Percentiles rank a stretch among this genome's conserved stretches.
These are phyloP conservation scores for Rutpela maculata DNA, from an alignment of 2,888 invertebrate genomes.

Conservation along the genomic window DNA sequence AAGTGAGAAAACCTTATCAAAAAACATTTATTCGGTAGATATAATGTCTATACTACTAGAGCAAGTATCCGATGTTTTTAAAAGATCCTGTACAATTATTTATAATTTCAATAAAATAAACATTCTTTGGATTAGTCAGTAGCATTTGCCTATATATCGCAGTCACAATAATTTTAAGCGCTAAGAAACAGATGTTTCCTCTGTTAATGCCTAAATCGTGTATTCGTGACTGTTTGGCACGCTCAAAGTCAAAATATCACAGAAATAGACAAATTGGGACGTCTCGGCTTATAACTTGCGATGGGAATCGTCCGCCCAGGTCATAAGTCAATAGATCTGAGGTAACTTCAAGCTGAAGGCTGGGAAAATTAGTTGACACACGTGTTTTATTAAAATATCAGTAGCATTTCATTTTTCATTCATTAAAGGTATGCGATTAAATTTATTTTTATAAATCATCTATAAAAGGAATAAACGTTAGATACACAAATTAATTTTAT, in stretches of 20 bases:
- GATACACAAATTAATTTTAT: no score
- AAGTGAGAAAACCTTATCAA: no score
- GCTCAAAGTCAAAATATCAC: slow-evolving; percentile 63
- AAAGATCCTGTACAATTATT: no score
- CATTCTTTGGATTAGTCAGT: background rate
- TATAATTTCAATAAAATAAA: background rate
- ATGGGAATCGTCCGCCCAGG: slow-evolving; percentile 47
- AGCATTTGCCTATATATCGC: background rate
- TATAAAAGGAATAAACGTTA: no score
- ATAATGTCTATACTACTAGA: no score
- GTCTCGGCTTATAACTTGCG: slow-evolving; percentile 50
- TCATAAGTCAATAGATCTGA: slow-evolving; percentile 50
- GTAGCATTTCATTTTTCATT: background rate
- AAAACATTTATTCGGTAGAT: no score
- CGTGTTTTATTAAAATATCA: background rate
- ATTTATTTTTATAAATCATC: background rate
- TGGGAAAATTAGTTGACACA: slow-evolving; percentile 1
- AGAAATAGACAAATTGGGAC: slow-evolving; percentile 65
- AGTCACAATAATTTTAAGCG: background rate
- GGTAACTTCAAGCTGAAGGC: background rate
- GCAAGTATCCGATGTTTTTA: no score
- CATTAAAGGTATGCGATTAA: background rate
- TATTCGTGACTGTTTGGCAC: slow-evolving; percentile 60
- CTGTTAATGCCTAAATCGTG: slow-evolving; percentile 64
- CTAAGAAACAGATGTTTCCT: slow-evolving; percentile 54